These are phyloP conservation scores for Melanchra persicariae DNA, from an alignment of 2,888 invertebrate genomes.

Conservation along the genomic window DNA sequence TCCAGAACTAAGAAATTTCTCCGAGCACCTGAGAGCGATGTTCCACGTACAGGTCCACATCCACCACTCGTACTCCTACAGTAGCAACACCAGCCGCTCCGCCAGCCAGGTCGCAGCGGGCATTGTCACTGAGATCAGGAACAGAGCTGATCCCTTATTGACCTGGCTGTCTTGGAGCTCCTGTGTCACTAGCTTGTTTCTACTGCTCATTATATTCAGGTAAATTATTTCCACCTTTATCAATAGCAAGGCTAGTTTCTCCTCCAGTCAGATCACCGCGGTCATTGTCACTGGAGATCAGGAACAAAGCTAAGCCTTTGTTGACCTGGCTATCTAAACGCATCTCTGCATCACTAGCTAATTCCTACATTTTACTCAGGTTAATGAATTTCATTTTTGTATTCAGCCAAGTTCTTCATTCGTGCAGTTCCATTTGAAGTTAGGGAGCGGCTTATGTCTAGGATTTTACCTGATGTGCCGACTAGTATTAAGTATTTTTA, in stretches of 20 bases:
- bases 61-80: conserved; percentile 79
- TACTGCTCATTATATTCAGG: conserved; percentile 92
- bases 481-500: background rate
- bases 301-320: conserved; percentile 90
- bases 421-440: background rate
- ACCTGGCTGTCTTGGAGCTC: conserved; percentile 92
- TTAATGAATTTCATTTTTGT: conserved; percentile 48
- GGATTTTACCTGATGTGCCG: background rate
- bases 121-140: conserved; percentile 92
- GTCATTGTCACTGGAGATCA: conserved; percentile 92
- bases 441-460: background rate
- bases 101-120: conserved; percentile 89
- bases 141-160: conserved; percentile 90
- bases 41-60: conserved; percentile 76
- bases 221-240: conserved; percentile 44
- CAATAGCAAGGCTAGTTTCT: conserved; percentile 73
- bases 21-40: conserved; percentile 72
- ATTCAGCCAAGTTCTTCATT: background rate
- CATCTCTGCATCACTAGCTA: conserved; percentile 92
- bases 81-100: conserved; percentile 76
- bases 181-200: conserved; percentile 91
- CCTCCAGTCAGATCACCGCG: conserved; percentile 87
- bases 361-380: conserved; percentile 92
- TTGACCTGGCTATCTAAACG: conserved; percentile 91
- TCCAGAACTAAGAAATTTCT: conserved; percentile 78